Evolutionary conservation across 2,888 invertebrate genomes (phyloP).

Genomic region (Apotomis turbidana): DNA sequence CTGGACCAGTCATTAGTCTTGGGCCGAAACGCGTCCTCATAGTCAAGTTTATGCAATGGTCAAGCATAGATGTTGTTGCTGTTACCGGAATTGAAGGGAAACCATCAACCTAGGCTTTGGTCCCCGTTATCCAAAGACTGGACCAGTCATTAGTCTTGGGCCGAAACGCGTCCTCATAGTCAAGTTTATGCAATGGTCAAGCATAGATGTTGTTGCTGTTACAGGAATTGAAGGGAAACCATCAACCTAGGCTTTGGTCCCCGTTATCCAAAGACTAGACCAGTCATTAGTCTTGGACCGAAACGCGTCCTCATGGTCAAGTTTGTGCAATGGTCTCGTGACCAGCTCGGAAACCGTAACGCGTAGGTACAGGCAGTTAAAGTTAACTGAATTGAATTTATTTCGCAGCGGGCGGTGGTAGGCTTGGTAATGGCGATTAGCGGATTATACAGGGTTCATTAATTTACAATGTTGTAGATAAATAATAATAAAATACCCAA

Average conservation of each 20-base stretch:
- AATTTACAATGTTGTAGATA: too few relatives aligned
- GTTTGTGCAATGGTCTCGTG: conserved; percentile 51
- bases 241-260: background rate
- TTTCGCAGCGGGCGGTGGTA: conserved; percentile 43
- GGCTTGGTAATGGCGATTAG: conserved; percentile 44
- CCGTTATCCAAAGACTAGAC: conserved; percentile 10
- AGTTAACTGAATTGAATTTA: conserved; percentile 52
- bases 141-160: conserved; percentile 5
- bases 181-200: conserved; percentile 39
- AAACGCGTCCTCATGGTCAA: conserved; percentile 30
- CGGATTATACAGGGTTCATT: conserved; percentile 24
- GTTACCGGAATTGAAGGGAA: too few relatives aligned
- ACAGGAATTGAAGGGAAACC: too few relatives aligned
- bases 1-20: conserved; percentile 10
- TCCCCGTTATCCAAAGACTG: conserved; percentile 7
- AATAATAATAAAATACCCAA: too few relatives aligned
- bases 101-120: background rate
- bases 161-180: conserved; percentile 27
- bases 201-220: too few relatives aligned
- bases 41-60: conserved; percentile 39
- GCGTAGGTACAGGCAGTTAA: conserved; percentile 54
- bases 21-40: conserved; percentile 25
- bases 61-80: background rate
- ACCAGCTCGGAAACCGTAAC: conserved; percentile 55
- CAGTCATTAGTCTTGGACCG: conserved; percentile 8